Percentiles rank a stretch among this genome's conserved stretches.
Conservation (phyloP, 1,140 invertebrate genomes). For the Sinonovacula constricta region DNA sequence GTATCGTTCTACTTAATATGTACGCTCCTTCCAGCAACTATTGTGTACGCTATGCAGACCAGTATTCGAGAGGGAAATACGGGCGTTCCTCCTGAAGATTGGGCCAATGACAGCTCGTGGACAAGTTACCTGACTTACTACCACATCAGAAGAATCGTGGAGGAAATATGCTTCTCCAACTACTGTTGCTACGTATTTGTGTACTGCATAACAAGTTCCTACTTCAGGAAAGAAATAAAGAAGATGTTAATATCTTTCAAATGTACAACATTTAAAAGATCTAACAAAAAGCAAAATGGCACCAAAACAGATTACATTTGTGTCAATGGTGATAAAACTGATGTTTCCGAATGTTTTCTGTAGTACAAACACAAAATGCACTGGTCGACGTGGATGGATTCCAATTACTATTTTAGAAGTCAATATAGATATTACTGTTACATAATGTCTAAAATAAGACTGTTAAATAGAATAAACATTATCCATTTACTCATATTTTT, state of each 20-base stretch:
- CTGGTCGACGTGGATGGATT: no score
- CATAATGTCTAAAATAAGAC: no score
- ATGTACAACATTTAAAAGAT: no score
- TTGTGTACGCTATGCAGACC: slow-evolving; percentile 60
- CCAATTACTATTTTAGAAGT: no score
- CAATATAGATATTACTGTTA: no score
- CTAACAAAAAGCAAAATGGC: no score
- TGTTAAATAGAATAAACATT: no score
- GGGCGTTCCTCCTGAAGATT: slow-evolving; percentile 47
- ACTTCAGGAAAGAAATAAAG: slow-evolving; percentile 69
- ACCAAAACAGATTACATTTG: no score
- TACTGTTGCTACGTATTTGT: slow-evolving; percentile 74
- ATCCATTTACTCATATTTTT: no score
- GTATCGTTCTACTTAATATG: slow-evolving; percentile 72
- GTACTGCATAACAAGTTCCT: slow-evolving; percentile 69
- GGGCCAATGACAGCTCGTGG: slow-evolving; percentile 62
- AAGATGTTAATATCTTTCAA: background rate
- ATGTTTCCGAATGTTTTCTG: no score
- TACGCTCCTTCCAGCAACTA: slow-evolving; percentile 68
- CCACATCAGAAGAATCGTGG: slow-evolving; percentile 64
- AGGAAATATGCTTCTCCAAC: slow-evolving; percentile 71
- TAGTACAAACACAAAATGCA: no score
- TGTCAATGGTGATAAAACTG: no score
- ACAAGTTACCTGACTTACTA: slow-evolving; percentile 63
- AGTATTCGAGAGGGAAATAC: slow-evolving; percentile 47